Evolutionary conservation across 1,140 invertebrate species (phyloP).

Genomic region (Drosophila ironensis): DNA sequence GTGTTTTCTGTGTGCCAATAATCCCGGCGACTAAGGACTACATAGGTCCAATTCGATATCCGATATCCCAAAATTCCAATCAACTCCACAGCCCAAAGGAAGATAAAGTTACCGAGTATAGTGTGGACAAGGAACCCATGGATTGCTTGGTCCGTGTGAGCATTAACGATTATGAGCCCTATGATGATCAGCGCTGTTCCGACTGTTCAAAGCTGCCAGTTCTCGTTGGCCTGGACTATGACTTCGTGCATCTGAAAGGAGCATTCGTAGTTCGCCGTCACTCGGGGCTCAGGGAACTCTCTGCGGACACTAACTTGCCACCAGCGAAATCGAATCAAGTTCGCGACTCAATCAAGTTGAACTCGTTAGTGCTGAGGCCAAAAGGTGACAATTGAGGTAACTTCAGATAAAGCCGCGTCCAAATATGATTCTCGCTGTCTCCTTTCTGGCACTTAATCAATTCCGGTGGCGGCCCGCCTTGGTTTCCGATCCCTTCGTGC

Average conservation of each 20-base stretch:
- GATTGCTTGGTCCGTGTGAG: too few species aligned
- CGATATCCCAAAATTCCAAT: too few species aligned
- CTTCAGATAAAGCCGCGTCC: not conserved
- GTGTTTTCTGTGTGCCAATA: constrained; percentile 31
- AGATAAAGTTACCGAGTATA: too few species aligned
- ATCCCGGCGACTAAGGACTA: not conserved
- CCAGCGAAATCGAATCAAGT: not conserved
- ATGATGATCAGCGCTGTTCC: too few species aligned
- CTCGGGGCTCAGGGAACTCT: not conserved
- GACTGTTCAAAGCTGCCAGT: constrained; percentile 8
- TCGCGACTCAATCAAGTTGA: constrained; percentile 33
- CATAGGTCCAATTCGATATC: not conserved
- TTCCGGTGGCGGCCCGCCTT: constrained; percentile 43
- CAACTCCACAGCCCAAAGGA: too few species aligned
- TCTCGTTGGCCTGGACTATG: constrained; percentile 17
- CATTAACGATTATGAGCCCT: too few species aligned
- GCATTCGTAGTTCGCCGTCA: constrained; percentile 14
- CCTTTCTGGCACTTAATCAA: constrained; percentile 63
- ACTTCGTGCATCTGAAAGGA: constrained; percentile 34
- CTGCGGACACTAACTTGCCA: not conserved
- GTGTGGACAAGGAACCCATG: too few species aligned
- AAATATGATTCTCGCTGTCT: constrained; percentile 15
- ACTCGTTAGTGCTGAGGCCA: constrained; percentile 6
- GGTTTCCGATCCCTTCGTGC: not conserved
- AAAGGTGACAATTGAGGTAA: not conserved